Conservation (phyloP, 2,888 invertebrate species). For the Dicyrtoma fusca region DNA sequence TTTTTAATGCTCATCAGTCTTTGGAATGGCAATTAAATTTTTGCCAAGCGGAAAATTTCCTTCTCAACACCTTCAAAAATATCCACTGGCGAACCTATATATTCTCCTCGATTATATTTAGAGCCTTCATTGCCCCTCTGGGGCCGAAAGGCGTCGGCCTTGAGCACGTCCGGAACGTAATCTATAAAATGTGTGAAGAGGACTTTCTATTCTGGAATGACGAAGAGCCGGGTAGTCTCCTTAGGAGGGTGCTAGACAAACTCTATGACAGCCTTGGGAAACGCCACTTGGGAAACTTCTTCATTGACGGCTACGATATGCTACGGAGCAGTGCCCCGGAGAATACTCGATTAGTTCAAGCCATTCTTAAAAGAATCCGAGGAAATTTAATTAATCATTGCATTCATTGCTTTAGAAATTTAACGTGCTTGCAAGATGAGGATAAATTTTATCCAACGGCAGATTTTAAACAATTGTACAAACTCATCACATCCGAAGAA, state of each 20-base stretch:
- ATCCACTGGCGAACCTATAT: constrained; percentile 74
- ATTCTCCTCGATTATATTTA: constrained; percentile 70
- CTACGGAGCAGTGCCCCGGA: constrained; percentile 72
- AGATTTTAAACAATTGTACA: constrained; percentile 66
- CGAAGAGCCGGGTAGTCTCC: constrained; percentile 71
- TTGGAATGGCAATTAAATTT: constrained; percentile 80
- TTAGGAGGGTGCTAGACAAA: constrained; percentile 67
- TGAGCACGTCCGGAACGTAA: constrained; percentile 72
- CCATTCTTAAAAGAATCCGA: constrained; percentile 69
- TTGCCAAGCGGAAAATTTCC: constrained; percentile 74
- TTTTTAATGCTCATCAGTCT: constrained; percentile 66
- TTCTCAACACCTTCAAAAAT: constrained; percentile 73
- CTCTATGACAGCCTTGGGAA: constrained; percentile 69
- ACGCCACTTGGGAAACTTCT: constrained; percentile 72
- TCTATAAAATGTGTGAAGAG: constrained; percentile 79
- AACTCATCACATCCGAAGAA: constrained; percentile 61
- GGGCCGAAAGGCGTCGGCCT: constrained; percentile 65
- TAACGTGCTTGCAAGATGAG: constrained; percentile 64
- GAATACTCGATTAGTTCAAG: constrained; percentile 68
- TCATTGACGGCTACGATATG: constrained; percentile 72
- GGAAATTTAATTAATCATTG: constrained; percentile 75
- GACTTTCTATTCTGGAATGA: constrained; percentile 74
- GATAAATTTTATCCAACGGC: constrained; percentile 58
- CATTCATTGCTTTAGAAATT: constrained; percentile 70
- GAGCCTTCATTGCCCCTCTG: constrained; percentile 71